Evolutionary conservation across 2,888 invertebrate species (phyloP).

Genomic region (Nycteola revayana): DNA sequence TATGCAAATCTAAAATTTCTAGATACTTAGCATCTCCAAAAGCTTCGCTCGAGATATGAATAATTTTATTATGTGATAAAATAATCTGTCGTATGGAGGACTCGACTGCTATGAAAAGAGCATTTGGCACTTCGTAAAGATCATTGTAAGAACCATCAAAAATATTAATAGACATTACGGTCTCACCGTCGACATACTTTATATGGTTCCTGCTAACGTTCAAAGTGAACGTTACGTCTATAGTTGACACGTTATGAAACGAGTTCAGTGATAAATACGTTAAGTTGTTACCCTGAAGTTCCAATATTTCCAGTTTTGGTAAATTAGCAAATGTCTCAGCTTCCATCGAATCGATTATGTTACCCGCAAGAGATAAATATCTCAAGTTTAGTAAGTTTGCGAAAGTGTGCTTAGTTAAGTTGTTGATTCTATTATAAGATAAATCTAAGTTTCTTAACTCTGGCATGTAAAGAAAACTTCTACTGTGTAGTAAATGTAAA

Average conservation of each 20-base stretch:
- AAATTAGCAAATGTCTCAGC: slow-evolving; percentile 88
- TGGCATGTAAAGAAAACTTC: slow-evolving; percentile 87
- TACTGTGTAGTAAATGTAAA: slow-evolving; percentile 84
- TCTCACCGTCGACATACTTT: slow-evolving; percentile 68
- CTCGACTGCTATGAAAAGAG: slow-evolving; percentile 84
- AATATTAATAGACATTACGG: slow-evolving; percentile 83
- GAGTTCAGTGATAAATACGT: slow-evolving; percentile 85
- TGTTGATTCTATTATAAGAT: slow-evolving; percentile 88
- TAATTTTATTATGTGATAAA: slow-evolving; percentile 88
- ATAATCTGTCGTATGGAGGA: slow-evolving; percentile 85
- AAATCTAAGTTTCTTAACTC: slow-evolving; percentile 90
- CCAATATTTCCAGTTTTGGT: slow-evolving; percentile 88
- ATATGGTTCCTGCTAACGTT: slow-evolving; percentile 89
- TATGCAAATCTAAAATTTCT: slow-evolving; percentile 87
- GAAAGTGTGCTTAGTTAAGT: slow-evolving; percentile 87
- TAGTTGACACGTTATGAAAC: slow-evolving; percentile 86
- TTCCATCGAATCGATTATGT: slow-evolving; percentile 88
- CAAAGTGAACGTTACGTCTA: slow-evolving; percentile 85
- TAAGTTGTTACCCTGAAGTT: slow-evolving; percentile 90
- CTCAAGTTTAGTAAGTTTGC: slow-evolving; percentile 89
- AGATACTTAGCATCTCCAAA: slow-evolving; percentile 87
- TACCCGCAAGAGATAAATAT: slow-evolving; percentile 92
- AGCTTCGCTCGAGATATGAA: slow-evolving; percentile 86
- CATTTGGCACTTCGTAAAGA: slow-evolving; percentile 84
- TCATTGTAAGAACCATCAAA: slow-evolving; percentile 88